Base-by-base conservation (phyloP, 2,113 vertebrate species). In the Cryptotis parvus region DNA sequence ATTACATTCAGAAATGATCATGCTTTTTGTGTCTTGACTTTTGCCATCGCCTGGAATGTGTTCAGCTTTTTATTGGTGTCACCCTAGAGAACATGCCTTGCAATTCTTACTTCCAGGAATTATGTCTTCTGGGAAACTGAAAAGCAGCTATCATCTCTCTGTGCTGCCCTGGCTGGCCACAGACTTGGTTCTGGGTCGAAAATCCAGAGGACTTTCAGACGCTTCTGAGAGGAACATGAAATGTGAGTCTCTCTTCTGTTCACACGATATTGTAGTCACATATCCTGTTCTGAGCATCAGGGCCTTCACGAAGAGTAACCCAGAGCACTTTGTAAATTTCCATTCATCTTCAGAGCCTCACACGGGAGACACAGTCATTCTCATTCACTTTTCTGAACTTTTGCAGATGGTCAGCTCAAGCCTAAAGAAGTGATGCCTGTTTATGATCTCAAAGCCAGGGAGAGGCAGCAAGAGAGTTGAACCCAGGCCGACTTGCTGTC, bases 101-200 rank as follows among this genome's bases (percentile, higher is more conserved):
- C 49, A 22, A 5, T 68, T 91, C 52, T 90, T 69, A 83, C 63
- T 95, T 94, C 83, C 92, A 95, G 82, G 93, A 92, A 95, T 87
- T 90, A 82, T 24, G 91, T 96, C 86, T 95, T 94, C 92, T 94
- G 79, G 35, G 72, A 96, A 94, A 95, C 24, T 77, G 92, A 91
- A 90, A 90, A 72, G 89, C 90, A 96, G 94, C 82, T 72, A 31
- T 52, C 41, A 91, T 29, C 82, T 94, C 72, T 74, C 43, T 45
- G 39, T 79, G 33, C 70, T 81, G 9, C 68, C 72, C 55, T 92
- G 35, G 75, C 75, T 8, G 4, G 49, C 26, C 82, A 90, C 91
- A 94, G 16, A 52, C 27, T 31, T 90, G 63, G 10, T 76, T 83
- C 20, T 73, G 20, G 55, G 69, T 91, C 72, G 68, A 91, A 88